Evolutionary conservation across 2,113 vertebrate genomes (phyloP).

Genomic region (Stigmatopora nigra): DNA sequence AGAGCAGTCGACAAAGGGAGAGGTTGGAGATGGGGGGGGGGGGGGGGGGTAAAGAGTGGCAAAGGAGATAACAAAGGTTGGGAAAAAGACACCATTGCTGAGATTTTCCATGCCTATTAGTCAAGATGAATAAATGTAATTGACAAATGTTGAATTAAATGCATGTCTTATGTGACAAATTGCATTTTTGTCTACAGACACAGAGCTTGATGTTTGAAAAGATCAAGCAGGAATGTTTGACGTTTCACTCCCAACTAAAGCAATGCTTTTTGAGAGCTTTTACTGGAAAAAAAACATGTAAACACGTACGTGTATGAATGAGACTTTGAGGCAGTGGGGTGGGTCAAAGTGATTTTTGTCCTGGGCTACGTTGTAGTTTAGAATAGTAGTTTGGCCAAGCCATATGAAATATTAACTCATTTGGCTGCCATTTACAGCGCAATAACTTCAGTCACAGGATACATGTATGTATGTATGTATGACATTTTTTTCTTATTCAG

Average conservation of each 20-base stretch:
- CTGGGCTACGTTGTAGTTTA: too few species aligned
- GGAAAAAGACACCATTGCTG: not conserved
- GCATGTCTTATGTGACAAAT: conserved; percentile 7
- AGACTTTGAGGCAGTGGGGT: conserved; percentile 34
- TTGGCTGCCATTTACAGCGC: too few species aligned
- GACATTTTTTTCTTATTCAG: not conserved
- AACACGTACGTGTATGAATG: conserved; percentile 45
- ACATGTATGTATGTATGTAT: too few species aligned
- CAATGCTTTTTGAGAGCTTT: conserved; percentile 35
- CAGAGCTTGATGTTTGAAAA: not conserved
- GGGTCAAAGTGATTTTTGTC: too few species aligned
- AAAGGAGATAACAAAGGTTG: conserved; percentile 13
- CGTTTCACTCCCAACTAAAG: conserved; percentile 10
- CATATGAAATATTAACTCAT: too few species aligned
- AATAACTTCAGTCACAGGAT: not conserved
- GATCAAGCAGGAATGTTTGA: conserved; percentile 12
- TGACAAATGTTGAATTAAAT: conserved; percentile 4
- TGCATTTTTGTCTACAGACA: conserved; percentile 19
- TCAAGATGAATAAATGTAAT: conserved; percentile 6
- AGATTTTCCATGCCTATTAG: not conserved
- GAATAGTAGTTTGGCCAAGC: too few species aligned
- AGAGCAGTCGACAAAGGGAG: conserved; percentile 32
- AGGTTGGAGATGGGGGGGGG: conserved; percentile 16
- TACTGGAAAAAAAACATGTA: conserved; percentile 5
- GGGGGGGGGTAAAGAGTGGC: conserved; percentile 7